Percentiles rank a stretch among this genome's conserved stretches.
Conservation (phyloP, 2,888 invertebrate genomes). For the Athripsodes cinereus region DNA sequence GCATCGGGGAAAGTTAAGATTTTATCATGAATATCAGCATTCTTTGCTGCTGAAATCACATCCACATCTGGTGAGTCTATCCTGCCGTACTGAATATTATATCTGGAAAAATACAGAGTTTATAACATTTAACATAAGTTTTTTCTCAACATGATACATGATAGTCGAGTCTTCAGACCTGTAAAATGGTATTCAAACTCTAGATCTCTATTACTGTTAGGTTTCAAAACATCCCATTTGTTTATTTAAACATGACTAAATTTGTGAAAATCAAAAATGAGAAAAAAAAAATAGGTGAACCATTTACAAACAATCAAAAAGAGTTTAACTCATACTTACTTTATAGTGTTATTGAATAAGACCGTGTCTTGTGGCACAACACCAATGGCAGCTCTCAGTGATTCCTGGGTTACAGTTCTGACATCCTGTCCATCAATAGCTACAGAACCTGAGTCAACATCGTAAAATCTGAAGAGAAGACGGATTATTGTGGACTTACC, state of each 20-base stretch:
- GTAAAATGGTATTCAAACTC: too few species aligned
- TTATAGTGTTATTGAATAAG: conserved; percentile 87
- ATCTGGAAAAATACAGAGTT: too few species aligned
- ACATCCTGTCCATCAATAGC: conserved; percentile 87
- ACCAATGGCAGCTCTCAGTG: conserved; percentile 78
- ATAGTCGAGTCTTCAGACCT: too few species aligned
- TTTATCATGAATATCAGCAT: conserved; percentile 90
- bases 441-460: conserved; percentile 83
- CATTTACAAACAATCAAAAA: not conserved
- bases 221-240: too few species aligned
- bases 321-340: conserved; percentile 44
- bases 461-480: conserved; percentile 92
- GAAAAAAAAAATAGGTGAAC: too few species aligned
- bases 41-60: conserved; percentile 81
- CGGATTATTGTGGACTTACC: conserved; percentile 97
- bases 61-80: conserved; percentile 72
- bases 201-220: too few species aligned
- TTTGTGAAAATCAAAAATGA: too few species aligned
- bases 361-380: conserved; percentile 98
- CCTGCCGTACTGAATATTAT: conserved; percentile 91
- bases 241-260: too few species aligned
- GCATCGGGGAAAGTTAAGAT: conserved; percentile 88
- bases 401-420: conserved; percentile 75
- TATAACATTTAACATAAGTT: too few species aligned
- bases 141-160: too few species aligned